These are phyloP conservation scores for Oriolus oriolus DNA, from an alignment of 2,113 vertebrate species.

Conservation along the genomic window DNA sequence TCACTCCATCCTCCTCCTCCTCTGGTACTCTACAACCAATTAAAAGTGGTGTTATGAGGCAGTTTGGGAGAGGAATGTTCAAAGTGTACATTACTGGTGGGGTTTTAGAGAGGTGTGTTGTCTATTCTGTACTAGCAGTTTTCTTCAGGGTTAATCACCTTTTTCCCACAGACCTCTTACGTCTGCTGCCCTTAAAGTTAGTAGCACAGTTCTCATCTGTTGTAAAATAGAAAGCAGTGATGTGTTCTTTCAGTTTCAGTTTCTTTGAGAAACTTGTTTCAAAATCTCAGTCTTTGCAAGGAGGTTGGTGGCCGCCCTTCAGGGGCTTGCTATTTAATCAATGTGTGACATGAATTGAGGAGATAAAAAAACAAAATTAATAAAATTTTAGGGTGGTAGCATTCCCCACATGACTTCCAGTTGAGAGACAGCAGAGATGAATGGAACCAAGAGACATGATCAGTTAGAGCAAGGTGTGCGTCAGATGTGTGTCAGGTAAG, in stretches of 20 bases:
- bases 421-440: neutral
- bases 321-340: neutral
- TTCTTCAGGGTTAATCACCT: neutral
- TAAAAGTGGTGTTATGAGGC: neutral
- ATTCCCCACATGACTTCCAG: neutral
- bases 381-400: neutral
- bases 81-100: neutral
- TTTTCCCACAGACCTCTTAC: neutral
- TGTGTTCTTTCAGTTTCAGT: neutral
- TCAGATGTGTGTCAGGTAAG: neutral
- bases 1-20: neutral
- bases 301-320: neutral
- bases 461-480: neutral
- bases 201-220: neutral
- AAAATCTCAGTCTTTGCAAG: neutral
- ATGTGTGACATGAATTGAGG: neutral
- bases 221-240: neutral
- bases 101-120: neutral
- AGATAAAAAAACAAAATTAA: neutral
- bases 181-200: neutral
- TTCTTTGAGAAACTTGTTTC: neutral
- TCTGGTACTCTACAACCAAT: neutral
- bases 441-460: neutral
- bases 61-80: neutral
- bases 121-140: neutral